Evolutionary conservation across 2,797 vertebrate genomes (phyloP).

Genomic region (Mastacembelus armatus): DNA sequence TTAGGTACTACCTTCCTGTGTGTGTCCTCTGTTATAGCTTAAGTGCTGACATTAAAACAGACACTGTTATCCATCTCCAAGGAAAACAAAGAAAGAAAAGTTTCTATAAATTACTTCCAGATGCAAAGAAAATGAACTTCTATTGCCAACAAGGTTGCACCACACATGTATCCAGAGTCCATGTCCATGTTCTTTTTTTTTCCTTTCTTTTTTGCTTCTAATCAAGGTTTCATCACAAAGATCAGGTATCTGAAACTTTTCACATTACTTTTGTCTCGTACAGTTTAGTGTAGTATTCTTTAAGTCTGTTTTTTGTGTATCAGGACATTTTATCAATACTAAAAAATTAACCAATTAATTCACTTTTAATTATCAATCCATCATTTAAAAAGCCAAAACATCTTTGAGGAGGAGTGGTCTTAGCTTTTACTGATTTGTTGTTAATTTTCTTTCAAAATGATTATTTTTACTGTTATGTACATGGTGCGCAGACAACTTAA

Average conservation of each 20-base stretch:
- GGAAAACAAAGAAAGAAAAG: conserved; percentile 35
- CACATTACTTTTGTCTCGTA: neutral
- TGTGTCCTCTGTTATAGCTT: conserved; percentile 17
- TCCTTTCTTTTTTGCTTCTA: no score
- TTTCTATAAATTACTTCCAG: conserved; percentile 1
- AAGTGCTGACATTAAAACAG: conserved; percentile 17
- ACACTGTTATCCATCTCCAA: conserved; percentile 29
- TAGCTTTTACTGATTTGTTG: no score
- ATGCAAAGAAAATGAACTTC: neutral
- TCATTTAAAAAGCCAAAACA: no score
- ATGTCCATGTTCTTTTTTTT: no score
- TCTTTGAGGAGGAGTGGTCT: no score
- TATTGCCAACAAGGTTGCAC: neutral
- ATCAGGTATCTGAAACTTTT: neutral
- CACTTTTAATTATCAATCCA: no score
- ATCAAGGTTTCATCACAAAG: neutral
- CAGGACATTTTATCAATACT: no score
- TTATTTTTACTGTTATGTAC: no score
- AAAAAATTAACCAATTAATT: no score
- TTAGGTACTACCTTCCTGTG: neutral
- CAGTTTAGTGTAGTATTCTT: neutral
- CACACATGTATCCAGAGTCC: neutral
- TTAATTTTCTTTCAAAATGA: no score
- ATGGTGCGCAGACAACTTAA: no score
- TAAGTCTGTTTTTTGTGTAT: no score